Evolutionary conservation across 2,888 invertebrate species (phyloP).

Genomic region (Drosophila affinis): DNA sequence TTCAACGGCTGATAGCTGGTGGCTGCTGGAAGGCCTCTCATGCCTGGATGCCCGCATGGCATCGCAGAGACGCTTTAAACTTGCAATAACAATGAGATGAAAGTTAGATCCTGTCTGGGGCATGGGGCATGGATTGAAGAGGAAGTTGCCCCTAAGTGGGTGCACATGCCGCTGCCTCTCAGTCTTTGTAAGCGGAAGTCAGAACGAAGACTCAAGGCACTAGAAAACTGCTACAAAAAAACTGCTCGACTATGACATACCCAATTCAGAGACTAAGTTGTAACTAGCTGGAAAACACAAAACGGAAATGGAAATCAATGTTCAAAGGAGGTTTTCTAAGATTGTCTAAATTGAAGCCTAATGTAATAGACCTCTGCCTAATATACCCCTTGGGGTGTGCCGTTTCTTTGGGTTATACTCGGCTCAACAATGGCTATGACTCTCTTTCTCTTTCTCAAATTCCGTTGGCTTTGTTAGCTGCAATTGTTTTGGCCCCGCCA

Average conservation of each 20-base stretch:
- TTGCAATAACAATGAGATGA: slow-evolving; percentile 36
- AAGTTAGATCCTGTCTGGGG: slow-evolving; percentile 19
- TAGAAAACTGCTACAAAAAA: too few species aligned
- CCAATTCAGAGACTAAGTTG: too few species aligned
- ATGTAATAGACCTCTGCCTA: neutral
- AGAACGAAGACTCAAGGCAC: slow-evolving; percentile 6
- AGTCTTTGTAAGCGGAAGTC: slow-evolving; percentile 11
- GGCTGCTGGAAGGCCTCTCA: too few species aligned
- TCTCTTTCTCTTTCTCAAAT: slow-evolving; percentile 11
- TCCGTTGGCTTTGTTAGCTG: slow-evolving; percentile 42
- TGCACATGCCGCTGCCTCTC: slow-evolving; percentile 21
- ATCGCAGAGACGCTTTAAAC: slow-evolving; percentile 9
- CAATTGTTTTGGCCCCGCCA: slow-evolving; percentile 45
- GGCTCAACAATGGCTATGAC: neutral
- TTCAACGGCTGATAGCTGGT: neutral
- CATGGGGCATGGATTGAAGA: slow-evolving; percentile 3
- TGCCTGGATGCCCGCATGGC: neutral
- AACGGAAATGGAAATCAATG: too few species aligned
- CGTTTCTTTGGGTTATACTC: neutral
- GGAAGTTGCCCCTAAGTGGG: slow-evolving; percentile 29
- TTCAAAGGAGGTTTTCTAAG: too few species aligned
- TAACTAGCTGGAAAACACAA: too few species aligned
- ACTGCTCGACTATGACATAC: neutral
- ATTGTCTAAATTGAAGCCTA: too few species aligned
- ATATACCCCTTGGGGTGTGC: neutral